Evolutionary conservation across 2,888 invertebrate species (phyloP), one percentile per base, ranked within the genome.

Genomic region (Dolomedes plantarius): DNA sequence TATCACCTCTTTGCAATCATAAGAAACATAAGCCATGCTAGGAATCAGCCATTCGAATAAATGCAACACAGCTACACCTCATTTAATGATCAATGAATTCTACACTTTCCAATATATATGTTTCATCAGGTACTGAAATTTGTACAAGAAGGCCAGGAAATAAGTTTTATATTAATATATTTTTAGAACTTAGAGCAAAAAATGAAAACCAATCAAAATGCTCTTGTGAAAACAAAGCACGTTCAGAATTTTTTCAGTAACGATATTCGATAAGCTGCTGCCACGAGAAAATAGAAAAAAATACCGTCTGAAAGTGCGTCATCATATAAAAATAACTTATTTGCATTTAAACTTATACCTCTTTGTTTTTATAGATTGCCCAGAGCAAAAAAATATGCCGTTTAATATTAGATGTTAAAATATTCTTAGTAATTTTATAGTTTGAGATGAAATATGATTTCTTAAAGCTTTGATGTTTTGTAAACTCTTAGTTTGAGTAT

Each of bases 201-300:
- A 56, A 56, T 23, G 23, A 16, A 23, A 77, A 39, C 73, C 72
- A 83, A 67, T 68, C 67, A 73, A 69, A 68, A 83, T 67, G 41
- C 67, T 77, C 77, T 77, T 83, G 72, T 56, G 77, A 83, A 83
- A 77, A 83, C 83, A 83, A 83, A 77, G 83, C 83, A 83, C 83
- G 83, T 83, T 83, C 83, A 68, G 67, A 67, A 67, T 67, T 67
- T 67, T 67, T 67, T 67, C 28, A 65, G 31, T 32, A 32, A 67
- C 32, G 67, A 67, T 67, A 67, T 67, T 67, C 32, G 31, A 9
- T n/a, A 67, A 27, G 1, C 16, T 65, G 67, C n/a, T 67, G 67
- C 67, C 32, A 32, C 19, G 19, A 46, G 46, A 46, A 6, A 46
- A 13, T 2, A 46, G 16, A 2, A 16, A 56, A 23, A 23, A 56